Evolutionary conservation across 2,888 invertebrate species (phyloP).

Genomic region (Pachymerium ferrugineum): DNA sequence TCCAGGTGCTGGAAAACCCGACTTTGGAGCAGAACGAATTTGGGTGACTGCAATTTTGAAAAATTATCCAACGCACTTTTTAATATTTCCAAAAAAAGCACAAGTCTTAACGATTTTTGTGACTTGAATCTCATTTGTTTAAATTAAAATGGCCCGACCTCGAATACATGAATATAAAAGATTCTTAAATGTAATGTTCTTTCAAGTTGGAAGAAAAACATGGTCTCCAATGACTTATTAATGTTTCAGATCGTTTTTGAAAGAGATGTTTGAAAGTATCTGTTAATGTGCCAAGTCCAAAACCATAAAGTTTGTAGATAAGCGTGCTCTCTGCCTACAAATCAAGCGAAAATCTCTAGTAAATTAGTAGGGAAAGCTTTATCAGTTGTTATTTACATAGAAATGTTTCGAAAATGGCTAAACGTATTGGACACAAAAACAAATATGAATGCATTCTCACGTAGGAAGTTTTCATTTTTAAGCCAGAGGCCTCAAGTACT

Average conservation of each 20-base stretch:
- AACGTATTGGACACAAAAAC: neutral
- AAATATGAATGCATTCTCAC: neutral
- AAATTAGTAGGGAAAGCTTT: conserved; percentile 6
- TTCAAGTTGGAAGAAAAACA: neutral
- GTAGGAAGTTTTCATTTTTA: no score
- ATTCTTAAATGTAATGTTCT: neutral
- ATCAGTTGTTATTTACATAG: conserved; percentile 1
- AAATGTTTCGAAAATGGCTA: neutral
- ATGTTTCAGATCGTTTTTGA: no score
- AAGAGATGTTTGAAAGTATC: neutral
- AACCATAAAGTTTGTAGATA: conserved; percentile 19
- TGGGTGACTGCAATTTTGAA: neutral
- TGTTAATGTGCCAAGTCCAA: conserved; percentile 14
- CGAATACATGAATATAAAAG: conserved; percentile 17
- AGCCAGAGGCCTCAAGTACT: no score
- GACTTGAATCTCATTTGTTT: conserved; percentile 17
- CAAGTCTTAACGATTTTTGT: conserved; percentile 1
- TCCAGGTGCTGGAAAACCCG: neutral
- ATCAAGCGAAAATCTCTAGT: neutral
- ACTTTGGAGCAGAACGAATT: neutral
- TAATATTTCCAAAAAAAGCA: neutral
- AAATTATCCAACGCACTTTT: neutral
- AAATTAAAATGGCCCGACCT: conserved; percentile 22
- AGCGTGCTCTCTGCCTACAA: conserved; percentile 18
- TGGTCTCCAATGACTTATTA: neutral